Conservation (phyloP, 2,113 vertebrate species). For the Leptocoma aspasia region DNA sequence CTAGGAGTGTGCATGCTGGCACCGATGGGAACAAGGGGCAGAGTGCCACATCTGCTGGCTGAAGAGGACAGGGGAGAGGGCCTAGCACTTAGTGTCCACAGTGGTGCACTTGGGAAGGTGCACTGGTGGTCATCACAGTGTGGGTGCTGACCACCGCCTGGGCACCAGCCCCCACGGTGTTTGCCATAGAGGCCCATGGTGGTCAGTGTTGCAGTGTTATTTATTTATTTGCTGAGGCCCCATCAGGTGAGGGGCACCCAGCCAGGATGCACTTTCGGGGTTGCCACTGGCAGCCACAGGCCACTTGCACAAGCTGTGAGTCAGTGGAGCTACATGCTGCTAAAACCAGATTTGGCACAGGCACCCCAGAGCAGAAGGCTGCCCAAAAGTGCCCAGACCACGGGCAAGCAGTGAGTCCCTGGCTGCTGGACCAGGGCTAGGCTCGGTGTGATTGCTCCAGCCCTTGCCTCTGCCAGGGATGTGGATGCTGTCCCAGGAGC, state of each 20-base stretch:
- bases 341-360: constrained; percentile 69
- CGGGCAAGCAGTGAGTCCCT: constrained; percentile 10
- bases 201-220: neutral
- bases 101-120: neutral
- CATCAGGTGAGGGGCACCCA: constrained; percentile 66
- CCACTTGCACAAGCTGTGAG: constrained; percentile 72
- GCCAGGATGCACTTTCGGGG: constrained; percentile 42
- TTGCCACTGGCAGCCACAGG: constrained; percentile 61
- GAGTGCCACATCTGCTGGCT: neutral
- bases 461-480: neutral
- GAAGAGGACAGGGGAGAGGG: accelerated
- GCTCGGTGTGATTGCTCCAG: neutral
- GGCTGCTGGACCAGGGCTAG: neutral
- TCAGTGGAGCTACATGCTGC: constrained; percentile 70
- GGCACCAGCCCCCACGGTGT: neutral
- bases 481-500: neutral
- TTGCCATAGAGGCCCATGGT: constrained; percentile 24
- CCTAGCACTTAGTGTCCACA: neutral
- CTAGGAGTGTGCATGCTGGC: neutral
- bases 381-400: constrained; percentile 65
- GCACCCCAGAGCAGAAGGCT: constrained; percentile 21
- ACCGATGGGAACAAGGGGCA: neutral
- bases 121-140: neutral
- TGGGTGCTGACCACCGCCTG: neutral
- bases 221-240: constrained; percentile 74